phyloP scores from a whole-genome alignment of 2,888 invertebrate species.

The Allacma fusca region DNA sequence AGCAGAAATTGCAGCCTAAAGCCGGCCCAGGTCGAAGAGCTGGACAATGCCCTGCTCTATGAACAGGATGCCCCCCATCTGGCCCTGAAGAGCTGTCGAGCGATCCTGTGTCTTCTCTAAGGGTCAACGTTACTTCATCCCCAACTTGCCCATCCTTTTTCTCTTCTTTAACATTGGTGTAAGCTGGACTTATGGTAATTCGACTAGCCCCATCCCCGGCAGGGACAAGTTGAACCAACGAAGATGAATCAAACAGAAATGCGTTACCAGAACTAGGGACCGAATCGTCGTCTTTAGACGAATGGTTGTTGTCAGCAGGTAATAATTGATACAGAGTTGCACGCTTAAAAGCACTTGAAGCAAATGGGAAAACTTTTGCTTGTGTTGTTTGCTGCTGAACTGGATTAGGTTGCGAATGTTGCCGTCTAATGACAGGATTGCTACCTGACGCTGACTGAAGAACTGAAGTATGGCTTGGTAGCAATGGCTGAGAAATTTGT shows the following conservation, averaged over 20 bases:
- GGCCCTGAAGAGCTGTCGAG: not conserved
- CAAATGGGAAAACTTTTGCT: conserved; percentile 39
- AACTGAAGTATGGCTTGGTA: conserved; percentile 53
- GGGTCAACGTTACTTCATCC: conserved; percentile 27
- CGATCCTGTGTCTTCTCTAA: conserved; percentile 9
- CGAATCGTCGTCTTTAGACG: conserved; percentile 45
- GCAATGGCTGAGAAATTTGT: conserved; percentile 58
- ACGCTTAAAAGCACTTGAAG: conserved; percentile 34
- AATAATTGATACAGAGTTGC: conserved; percentile 40
- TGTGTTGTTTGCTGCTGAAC: conserved; percentile 17
- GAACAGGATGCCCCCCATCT: conserved; percentile 36
- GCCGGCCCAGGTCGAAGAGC: conserved; percentile 84
- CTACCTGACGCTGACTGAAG: conserved; percentile 12
- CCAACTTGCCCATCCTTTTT: not conserved
- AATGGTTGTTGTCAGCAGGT: conserved; percentile 30
- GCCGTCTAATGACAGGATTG: conserved; percentile 57
- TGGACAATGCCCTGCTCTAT: conserved; percentile 81
- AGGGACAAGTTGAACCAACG: conserved; percentile 55
- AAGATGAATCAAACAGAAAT: conserved; percentile 45
- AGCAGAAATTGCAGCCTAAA: conserved; percentile 86
- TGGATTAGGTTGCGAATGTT: conserved; percentile 58
- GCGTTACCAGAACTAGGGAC: conserved; percentile 22
- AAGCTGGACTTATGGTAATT: conserved; percentile 35
- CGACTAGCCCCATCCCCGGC: conserved; percentile 31
- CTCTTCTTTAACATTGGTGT: not conserved